These are phyloP conservation scores for Meteorus cinctellus DNA, from an alignment of 2,888 invertebrate genomes.

Conservation along the genomic window DNA sequence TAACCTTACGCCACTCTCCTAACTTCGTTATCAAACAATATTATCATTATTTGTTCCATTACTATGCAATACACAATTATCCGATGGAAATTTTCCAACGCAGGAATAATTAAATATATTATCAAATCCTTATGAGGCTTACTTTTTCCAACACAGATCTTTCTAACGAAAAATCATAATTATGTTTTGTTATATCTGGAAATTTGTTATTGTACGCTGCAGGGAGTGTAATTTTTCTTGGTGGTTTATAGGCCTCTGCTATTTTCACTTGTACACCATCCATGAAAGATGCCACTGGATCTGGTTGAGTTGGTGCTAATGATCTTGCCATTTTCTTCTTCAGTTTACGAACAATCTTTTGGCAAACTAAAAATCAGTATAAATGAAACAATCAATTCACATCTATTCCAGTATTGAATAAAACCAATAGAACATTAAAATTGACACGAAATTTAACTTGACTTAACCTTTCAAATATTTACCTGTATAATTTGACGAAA, in stretches of 20 bases:
- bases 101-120: background rate
- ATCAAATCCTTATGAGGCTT: constrained; percentile 11
- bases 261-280: constrained; percentile 92
- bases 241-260: constrained; percentile 89
- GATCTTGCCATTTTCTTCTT: constrained; percentile 62
- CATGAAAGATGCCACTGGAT: constrained; percentile 78
- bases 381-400: background rate
- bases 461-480: background rate
- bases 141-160: constrained; percentile 80
- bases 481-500: background rate
- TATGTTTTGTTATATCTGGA: constrained; percentile 75
- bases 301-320: constrained; percentile 64
- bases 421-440: background rate
- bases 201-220: constrained; percentile 75
- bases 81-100: background rate
- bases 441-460: background rate
- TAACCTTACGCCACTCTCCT: constrained; percentile 81
- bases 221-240: constrained; percentile 80
- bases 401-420: background rate
- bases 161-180: constrained; percentile 85
- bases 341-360: constrained; percentile 12
- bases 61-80: background rate
- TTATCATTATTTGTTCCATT: constrained; percentile 8
- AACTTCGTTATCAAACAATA: constrained; percentile 69
- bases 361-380: background rate